These are phyloP conservation scores for Helicoverpa armigera DNA, from an alignment of 1,140 invertebrate genomes.

Conservation along the genomic window DNA sequence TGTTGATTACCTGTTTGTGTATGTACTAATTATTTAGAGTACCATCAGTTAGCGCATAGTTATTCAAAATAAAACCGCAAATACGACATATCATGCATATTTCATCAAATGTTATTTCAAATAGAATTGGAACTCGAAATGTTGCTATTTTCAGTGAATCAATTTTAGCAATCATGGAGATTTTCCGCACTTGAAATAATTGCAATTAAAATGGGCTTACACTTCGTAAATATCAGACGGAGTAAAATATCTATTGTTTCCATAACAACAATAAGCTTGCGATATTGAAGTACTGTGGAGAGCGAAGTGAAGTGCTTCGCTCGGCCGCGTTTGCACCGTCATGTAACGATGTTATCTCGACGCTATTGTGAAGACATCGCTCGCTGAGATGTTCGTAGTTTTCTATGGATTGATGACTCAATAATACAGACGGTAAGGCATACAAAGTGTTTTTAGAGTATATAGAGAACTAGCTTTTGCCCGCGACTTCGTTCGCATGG, in stretches of 20 bases:
- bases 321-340: slow-evolving; percentile 31
- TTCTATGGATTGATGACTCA: slow-evolving; percentile 14
- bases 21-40: not conserved
- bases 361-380: slow-evolving; percentile 10
- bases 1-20: slow-evolving; percentile 3
- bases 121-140: not conserved
- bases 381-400: slow-evolving; percentile 18
- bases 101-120: not conserved
- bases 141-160: not conserved
- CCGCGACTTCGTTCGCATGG: no score
- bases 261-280: slow-evolving; percentile 20
- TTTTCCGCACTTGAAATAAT: not conserved
- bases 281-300: slow-evolving; percentile 10
- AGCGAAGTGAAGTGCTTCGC: slow-evolving; percentile 28
- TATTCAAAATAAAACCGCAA: not conserved
- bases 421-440: slow-evolving; percentile 11
- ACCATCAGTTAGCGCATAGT: not conserved
- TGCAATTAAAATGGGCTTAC: slow-evolving; percentile 34
- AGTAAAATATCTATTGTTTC: slow-evolving; percentile 22
- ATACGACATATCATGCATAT: not conserved
- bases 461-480: no score
- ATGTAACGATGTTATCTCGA: slow-evolving; percentile 37
- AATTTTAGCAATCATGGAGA: slow-evolving; percentile 1
- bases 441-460: not conserved
- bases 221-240: not conserved